These are phyloP conservation scores for Mormyrus lacerda DNA, from an alignment of 2,113 vertebrate species.

Conservation along the genomic window DNA sequence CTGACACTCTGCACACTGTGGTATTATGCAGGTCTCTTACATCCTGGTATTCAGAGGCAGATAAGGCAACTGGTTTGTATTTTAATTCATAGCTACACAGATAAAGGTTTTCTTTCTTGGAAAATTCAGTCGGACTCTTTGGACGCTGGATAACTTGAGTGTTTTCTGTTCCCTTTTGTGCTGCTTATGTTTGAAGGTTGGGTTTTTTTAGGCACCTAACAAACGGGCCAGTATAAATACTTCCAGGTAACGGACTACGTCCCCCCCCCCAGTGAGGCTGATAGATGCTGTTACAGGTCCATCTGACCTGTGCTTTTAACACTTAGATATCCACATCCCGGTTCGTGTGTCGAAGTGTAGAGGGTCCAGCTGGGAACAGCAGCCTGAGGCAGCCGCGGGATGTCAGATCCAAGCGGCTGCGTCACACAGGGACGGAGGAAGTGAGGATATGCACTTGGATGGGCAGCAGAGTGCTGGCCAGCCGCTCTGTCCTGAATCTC, in stretches of 20 bases:
- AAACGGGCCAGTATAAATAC: not conserved
- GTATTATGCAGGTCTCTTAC: conserved; percentile 3
- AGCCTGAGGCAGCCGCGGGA: not conserved
- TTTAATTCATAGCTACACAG: not conserved
- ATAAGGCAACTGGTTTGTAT: too few species aligned
- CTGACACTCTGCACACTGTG: not conserved
- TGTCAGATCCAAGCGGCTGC: not conserved
- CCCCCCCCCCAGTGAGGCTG: not conserved
- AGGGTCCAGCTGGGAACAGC: not conserved
- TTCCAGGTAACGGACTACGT: not conserved
- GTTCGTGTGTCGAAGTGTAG: not conserved
- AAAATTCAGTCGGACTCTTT: not conserved
- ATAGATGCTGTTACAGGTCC: not conserved
- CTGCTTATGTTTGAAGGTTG: not conserved
- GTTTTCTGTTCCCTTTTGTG: not conserved
- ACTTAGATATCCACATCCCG: not conserved
- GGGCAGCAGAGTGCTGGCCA: not conserved
- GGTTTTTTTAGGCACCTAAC: not conserved
- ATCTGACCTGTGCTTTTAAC: not conserved
- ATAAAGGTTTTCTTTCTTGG: not conserved
- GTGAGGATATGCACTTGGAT: not conserved
- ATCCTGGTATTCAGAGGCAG: not conserved
- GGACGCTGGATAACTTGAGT: not conserved
- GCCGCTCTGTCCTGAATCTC: not conserved
- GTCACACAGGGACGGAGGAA: not conserved